Conservation (phyloP, 2,113 vertebrate genomes). For the Cephalopholis sonnerati region DNA sequence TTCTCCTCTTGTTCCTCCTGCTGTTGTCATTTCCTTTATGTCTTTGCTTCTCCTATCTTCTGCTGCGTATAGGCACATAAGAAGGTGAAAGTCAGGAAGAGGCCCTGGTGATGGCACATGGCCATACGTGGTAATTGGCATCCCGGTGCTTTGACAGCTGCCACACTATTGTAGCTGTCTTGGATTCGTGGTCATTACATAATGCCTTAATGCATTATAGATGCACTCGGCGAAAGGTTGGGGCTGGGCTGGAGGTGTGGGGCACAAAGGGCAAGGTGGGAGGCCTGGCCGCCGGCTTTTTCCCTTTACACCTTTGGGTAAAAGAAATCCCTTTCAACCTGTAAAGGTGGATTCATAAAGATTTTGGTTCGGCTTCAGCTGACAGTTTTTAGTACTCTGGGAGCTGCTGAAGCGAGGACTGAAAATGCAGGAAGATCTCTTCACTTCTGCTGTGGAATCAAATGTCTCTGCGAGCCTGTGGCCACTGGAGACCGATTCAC, state of each 20-base stretch:
- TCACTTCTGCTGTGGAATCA: constrained; percentile 27
- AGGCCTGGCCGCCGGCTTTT: not conserved
- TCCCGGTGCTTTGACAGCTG: constrained; percentile 76
- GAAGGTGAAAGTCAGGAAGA: constrained; percentile 63
- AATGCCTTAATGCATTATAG: constrained; percentile 70
- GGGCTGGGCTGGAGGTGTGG: constrained; percentile 29
- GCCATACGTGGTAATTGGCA: constrained; percentile 76
- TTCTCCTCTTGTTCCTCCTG: constrained; percentile 26
- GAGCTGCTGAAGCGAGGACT: not conserved
- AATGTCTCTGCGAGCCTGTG: constrained; percentile 38
- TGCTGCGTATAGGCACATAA: constrained; percentile 28
- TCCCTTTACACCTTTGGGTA: constrained; percentile 4
- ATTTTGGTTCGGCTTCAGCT: constrained; percentile 22
- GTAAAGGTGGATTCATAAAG: constrained; percentile 18
- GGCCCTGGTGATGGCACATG: constrained; percentile 42
- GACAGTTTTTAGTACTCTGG: constrained; percentile 9
- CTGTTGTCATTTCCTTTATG: constrained; percentile 48
- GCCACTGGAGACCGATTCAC: constrained; percentile 15
- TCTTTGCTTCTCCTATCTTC: constrained; percentile 7
- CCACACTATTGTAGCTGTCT: constrained; percentile 64
- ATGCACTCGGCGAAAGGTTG: constrained; percentile 56
- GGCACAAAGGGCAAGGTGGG: constrained; percentile 16
- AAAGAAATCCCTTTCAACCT: constrained; percentile 1
- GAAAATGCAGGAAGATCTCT: constrained; percentile 23
- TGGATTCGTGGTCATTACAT: constrained; percentile 70